These are phyloP conservation scores for Thalassophryne amazonica DNA, from an alignment of 2,797 vertebrate species.

Conservation along the genomic window DNA sequence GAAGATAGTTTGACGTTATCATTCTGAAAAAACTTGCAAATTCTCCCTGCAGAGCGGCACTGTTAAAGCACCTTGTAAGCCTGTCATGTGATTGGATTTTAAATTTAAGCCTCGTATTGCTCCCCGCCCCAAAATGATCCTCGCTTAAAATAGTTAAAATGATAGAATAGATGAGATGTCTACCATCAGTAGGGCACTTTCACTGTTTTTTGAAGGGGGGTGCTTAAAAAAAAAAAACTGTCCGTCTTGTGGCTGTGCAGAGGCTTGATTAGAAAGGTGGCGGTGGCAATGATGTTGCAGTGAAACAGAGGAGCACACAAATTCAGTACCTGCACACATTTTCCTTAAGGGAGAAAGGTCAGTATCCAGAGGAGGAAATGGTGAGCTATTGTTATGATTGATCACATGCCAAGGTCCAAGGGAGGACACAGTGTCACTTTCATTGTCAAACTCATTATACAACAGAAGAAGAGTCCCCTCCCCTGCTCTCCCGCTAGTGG, in stretches of 20 bases:
- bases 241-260: constrained; percentile 15
- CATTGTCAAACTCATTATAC: constrained; percentile 79
- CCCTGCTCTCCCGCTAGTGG: constrained; percentile 39
- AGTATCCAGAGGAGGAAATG: constrained; percentile 70
- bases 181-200: constrained; percentile 8
- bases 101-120: constrained; percentile 24
- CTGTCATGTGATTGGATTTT: constrained; percentile 31
- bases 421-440: constrained; percentile 74
- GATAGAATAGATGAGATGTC: constrained; percentile 17
- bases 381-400: constrained; percentile 77
- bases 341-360: constrained; percentile 73
- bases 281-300: constrained; percentile 34
- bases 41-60: constrained; percentile 16
- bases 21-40: constrained; percentile 43
- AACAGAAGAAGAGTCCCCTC: constrained; percentile 52
- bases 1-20: too few relatives aligned
- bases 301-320: constrained; percentile 27
- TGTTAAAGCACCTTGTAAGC: constrained; percentile 43
- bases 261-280: constrained; percentile 52
- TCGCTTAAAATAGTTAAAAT: constrained; percentile 32
- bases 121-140: constrained; percentile 13
- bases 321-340: constrained; percentile 36
- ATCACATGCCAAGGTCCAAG: constrained; percentile 71
- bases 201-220: constrained; percentile 3
- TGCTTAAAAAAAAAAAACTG: neutral